Evolutionary conservation across 2,888 invertebrate genomes (phyloP).

Genomic region (Lottia scabra): DNA sequence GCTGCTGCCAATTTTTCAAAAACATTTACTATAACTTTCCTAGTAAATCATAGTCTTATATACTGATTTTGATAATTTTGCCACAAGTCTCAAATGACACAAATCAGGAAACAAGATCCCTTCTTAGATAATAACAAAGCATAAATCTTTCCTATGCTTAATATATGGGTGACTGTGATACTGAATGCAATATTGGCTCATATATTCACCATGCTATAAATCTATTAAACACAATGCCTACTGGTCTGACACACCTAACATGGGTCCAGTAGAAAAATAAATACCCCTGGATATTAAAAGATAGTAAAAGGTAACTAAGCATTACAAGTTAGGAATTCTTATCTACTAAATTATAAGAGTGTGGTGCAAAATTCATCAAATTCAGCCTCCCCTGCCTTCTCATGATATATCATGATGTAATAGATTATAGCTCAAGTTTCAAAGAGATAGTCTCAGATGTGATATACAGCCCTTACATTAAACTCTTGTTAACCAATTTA

Average conservation of each 20-base stretch:
- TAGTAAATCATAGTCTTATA: too few relatives aligned
- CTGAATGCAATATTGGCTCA: too few relatives aligned
- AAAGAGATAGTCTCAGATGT: not conserved
- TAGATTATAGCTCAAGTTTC: not conserved
- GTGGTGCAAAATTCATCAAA: not conserved
- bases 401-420: not conserved
- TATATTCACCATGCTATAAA: not conserved
- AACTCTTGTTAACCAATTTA: constrained; percentile 4
- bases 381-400: not conserved
- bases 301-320: not conserved
- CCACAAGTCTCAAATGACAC: too few relatives aligned
- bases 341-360: not conserved
- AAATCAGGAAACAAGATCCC: too few relatives aligned
- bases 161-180: too few relatives aligned
- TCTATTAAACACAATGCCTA: not conserved
- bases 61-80: too few relatives aligned
- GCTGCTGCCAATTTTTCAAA: too few relatives aligned
- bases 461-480: constrained; percentile 1
- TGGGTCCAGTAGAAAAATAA: not conserved
- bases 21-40: too few relatives aligned
- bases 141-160: too few relatives aligned
- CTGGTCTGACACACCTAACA: not conserved
- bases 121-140: too few relatives aligned
- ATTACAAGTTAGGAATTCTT: not conserved
- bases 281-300: not conserved